phyloP scores from a whole-genome alignment of 2,113 vertebrate species.

The Oncorhynchus gorbuscha region DNA sequence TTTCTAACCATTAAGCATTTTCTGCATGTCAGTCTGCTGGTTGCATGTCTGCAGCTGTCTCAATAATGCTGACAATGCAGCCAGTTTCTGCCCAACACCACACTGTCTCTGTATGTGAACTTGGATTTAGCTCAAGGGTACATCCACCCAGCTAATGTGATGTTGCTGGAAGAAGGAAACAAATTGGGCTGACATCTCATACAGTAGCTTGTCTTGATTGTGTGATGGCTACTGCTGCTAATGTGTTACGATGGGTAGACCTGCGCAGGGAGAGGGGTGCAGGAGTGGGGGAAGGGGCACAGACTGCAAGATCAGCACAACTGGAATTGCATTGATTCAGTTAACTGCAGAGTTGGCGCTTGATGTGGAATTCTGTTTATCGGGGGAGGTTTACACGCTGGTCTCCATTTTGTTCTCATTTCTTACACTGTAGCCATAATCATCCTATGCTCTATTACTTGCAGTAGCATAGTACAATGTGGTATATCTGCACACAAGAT shows the following conservation, averaged over 20 bases:
- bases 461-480: constrained; percentile 18
- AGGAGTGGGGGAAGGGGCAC: constrained; percentile 66
- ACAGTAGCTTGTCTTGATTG: constrained; percentile 72
- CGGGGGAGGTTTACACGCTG: constrained; percentile 65
- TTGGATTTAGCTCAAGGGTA: constrained; percentile 78
- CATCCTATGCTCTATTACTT: constrained; percentile 36
- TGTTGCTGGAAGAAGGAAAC: constrained; percentile 70
- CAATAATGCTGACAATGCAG: constrained; percentile 72
- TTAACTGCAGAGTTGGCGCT: constrained; percentile 76
- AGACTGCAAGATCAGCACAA: constrained; percentile 78
- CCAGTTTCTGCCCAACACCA: constrained; percentile 58
- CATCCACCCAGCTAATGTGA: constrained; percentile 68
- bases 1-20: constrained; percentile 45
- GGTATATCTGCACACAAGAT: constrained; percentile 16
- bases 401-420: constrained; percentile 64
- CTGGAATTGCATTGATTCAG: constrained; percentile 79
- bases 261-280: constrained; percentile 41
- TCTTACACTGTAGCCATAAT: constrained; percentile 55
- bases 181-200: constrained; percentile 75
- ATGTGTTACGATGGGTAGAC: constrained; percentile 74
- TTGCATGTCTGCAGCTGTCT: constrained; percentile 66
- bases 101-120: constrained; percentile 67
- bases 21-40: constrained; percentile 63
- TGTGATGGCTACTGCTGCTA: constrained; percentile 71
- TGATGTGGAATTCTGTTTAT: constrained; percentile 74